phyloP scores from a whole-genome alignment of 1,140 invertebrate genomes.

The Pissodes strobi region DNA sequence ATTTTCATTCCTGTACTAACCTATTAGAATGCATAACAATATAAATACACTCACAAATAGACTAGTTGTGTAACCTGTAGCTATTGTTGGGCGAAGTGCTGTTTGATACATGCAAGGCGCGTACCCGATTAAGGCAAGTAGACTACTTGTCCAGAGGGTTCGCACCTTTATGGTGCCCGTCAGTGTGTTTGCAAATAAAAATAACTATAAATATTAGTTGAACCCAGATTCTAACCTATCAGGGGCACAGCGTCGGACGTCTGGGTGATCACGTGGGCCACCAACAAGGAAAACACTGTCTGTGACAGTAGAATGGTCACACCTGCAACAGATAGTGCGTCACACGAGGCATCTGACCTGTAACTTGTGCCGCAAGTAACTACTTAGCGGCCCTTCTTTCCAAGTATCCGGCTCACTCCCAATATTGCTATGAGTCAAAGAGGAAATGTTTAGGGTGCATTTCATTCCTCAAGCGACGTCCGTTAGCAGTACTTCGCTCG shows the following conservation, averaged over 20 bases:
- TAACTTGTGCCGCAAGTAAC: constrained; percentile 45
- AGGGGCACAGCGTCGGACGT: constrained; percentile 96
- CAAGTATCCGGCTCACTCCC: constrained; percentile 56
- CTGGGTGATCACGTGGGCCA: constrained; percentile 95
- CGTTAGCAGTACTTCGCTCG: constrained; percentile 40
- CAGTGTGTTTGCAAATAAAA: constrained; percentile 46
- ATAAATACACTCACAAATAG: constrained; percentile 1
- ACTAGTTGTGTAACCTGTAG: constrained; percentile 48
- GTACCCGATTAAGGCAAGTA: constrained; percentile 18
- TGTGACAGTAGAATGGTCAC: constrained; percentile 98
- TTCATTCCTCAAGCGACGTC: not conserved
- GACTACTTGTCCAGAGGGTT: not conserved
- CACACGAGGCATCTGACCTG: constrained; percentile 53
- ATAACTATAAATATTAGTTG: constrained; percentile 33
- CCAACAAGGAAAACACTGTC: constrained; percentile 98
- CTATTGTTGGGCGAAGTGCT: constrained; percentile 52
- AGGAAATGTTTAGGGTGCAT: constrained; percentile 53
- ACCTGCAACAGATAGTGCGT: constrained; percentile 78
- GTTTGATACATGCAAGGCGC: constrained; percentile 48
- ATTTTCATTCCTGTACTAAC: no score
- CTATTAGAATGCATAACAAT: no score
- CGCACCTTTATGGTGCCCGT: constrained; percentile 34
- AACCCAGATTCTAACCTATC: constrained; percentile 76
- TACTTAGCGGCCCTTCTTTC: constrained; percentile 50
- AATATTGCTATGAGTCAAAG: constrained; percentile 48